Percentiles rank a stretch among this genome's conserved stretches.
These are phyloP conservation scores for Drosophila demipolita DNA, from an alignment of 2,888 invertebrate genomes.

Conservation along the genomic window DNA sequence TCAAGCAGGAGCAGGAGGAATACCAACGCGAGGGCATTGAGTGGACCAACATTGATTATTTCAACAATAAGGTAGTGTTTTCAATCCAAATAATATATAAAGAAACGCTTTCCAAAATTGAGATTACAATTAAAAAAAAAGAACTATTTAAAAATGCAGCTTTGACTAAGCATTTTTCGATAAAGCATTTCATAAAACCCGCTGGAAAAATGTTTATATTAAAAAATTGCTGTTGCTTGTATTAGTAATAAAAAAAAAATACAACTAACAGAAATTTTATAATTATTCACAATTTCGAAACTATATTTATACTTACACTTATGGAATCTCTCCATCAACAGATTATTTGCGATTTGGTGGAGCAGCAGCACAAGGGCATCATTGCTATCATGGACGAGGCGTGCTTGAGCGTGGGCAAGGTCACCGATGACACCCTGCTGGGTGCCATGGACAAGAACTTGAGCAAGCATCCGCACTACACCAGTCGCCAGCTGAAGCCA, in stretches of 20 bases:
- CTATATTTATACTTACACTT: background rate
- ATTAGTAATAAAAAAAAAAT: no score
- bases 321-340: conserved; percentile 26
- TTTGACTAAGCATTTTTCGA: no score
- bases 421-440: conserved; percentile 92
- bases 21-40: conserved; percentile 97
- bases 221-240: background rate
- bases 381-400: conserved; percentile 98
- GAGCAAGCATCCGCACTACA: conserved; percentile 94
- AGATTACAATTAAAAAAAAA: no score
- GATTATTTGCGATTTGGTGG: conserved; percentile 97
- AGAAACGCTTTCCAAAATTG: no score
- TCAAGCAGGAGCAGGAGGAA: conserved; percentile 99
- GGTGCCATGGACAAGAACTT: conserved; percentile 97
- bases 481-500: conserved; percentile 93
- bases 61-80: conserved; percentile 92
- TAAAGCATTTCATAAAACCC: no score
- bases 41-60: conserved; percentile 97
- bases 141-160: no score
- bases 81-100: no score
- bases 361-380: conserved; percentile 96
- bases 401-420: conserved; percentile 97
- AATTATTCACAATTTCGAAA: background rate
- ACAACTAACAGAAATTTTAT: no score
- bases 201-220: background rate